Percentiles rank a stretch among this genome's conserved stretches.
These are phyloP conservation scores for Macrosiphum euphorbiae DNA, from an alignment of 2,888 invertebrate genomes.

Conservation along the genomic window DNA sequence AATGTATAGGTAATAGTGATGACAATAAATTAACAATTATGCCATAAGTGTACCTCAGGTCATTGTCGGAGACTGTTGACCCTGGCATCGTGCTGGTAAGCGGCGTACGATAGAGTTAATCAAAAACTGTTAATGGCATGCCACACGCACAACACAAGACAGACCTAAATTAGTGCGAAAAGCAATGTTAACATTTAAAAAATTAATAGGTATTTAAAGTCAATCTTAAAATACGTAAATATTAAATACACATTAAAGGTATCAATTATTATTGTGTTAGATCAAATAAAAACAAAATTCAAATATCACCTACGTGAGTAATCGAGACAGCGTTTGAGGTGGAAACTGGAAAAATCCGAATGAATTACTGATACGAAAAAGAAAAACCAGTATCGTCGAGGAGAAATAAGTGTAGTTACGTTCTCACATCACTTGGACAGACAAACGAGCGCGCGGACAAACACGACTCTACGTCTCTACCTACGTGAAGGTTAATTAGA, in stretches of 20 bases:
- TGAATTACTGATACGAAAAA: neutral
- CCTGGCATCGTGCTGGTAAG: constrained; percentile 48
- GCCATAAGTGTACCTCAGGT: constrained; percentile 40
- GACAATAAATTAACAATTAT: neutral
- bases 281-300: neutral
- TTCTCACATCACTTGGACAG: neutral
- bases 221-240: neutral
- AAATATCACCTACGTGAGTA: neutral
- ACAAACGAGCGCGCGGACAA: neutral
- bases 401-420: neutral
- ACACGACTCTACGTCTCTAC: neutral
- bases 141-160: neutral
- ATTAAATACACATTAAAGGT: neutral
- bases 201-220: neutral
- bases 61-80: constrained; percentile 43
- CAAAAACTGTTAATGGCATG: constrained; percentile 34
- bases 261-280: neutral
- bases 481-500: neutral
- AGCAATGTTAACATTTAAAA: neutral
- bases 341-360: neutral
- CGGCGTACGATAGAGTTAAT: neutral
- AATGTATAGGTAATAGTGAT: neutral
- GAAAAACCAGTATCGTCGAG: neutral
- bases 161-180: constrained; percentile 26
- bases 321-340: neutral